These are phyloP conservation scores for Nomada fabriciana DNA, from an alignment of 2,888 invertebrate species.

Conservation along the genomic window DNA sequence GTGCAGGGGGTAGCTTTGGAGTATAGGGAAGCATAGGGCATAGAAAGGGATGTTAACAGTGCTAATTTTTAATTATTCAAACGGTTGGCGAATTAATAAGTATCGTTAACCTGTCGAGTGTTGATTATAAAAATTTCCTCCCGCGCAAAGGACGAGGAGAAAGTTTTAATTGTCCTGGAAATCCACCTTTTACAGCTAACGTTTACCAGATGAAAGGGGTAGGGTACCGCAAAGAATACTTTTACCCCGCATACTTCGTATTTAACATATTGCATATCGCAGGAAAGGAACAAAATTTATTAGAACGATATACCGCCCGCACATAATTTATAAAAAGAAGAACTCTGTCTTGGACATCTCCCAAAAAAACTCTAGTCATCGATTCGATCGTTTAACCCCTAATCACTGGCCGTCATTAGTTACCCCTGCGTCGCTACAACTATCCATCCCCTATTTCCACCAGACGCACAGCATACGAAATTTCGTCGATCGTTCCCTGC, in stretches of 20 bases:
- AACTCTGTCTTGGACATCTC: no score
- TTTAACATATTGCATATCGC: neutral
- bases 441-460: neutral
- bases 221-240: neutral
- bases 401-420: neutral
- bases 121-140: neutral
- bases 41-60: slow-evolving; percentile 12
- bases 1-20: neutral
- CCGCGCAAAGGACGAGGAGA: neutral
- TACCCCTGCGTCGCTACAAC: neutral
- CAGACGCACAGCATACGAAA: slow-evolving; percentile 7
- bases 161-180: slow-evolving; percentile 18
- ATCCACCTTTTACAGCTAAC: slow-evolving; percentile 14
- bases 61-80: slow-evolving; percentile 46
- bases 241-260: neutral
- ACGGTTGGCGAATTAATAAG: slow-evolving; percentile 21
- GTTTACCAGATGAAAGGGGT: neutral
- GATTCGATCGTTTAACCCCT: neutral
- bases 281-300: no score
- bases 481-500: neutral
- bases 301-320: no score
- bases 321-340: no score
- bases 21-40: neutral
- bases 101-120: slow-evolving; percentile 31
- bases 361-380: neutral